Conservation (phyloP, 2,113 vertebrate genomes). For the Urocynchramus pylzowi region DNA sequence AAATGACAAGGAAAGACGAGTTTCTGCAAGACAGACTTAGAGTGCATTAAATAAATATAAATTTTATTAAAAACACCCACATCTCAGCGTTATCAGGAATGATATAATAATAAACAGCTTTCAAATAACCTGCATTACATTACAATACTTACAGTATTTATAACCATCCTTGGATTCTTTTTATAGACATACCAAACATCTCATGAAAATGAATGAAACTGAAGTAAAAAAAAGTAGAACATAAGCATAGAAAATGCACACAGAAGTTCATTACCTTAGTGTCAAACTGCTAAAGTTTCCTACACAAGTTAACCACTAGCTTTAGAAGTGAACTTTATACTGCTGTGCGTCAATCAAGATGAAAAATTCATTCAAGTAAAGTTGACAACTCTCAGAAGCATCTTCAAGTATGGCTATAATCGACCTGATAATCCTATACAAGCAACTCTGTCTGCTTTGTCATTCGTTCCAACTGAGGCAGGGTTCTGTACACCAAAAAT, state of each 20-base stretch:
- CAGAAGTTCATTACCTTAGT: conserved; percentile 87
- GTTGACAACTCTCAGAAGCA: conserved; percentile 89
- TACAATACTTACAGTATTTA: conserved; percentile 99
- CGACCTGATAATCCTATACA: conserved; percentile 84
- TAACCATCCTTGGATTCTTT: conserved; percentile 82
- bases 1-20: conserved; percentile 22
- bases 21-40: conserved; percentile 44
- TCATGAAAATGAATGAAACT: conserved; percentile 82
- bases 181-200: conserved; percentile 87
- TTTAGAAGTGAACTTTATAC: conserved; percentile 83
- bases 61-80: conserved; percentile 99
- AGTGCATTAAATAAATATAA: conserved; percentile 99
- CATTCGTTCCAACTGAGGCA: conserved; percentile 83
- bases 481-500: conserved; percentile 82
- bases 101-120: conserved; percentile 99
- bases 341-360: conserved; percentile 82
- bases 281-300: conserved; percentile 87
- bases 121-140: conserved; percentile 99
- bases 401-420: conserved; percentile 98
- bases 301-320: conserved; percentile 84
- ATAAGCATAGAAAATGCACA: conserved; percentile 81
- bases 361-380: conserved; percentile 96
- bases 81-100: conserved; percentile 99
- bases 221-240: conserved; percentile 72
- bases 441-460: conserved; percentile 70